phyloP scores from a whole-genome alignment of 2,888 invertebrate genomes.

The Drosophila algonquin region DNA sequence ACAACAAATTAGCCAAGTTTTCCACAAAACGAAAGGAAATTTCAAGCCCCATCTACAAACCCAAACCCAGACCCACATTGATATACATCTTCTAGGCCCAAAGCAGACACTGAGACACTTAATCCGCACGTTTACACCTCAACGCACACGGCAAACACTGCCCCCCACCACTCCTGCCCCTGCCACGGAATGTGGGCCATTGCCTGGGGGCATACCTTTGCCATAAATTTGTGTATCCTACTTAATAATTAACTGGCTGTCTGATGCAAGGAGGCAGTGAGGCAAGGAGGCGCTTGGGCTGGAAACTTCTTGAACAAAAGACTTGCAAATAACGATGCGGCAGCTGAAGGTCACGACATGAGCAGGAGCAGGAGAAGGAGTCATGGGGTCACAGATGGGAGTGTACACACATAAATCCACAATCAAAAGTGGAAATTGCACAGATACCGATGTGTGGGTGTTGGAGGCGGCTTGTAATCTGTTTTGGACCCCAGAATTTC shows the following conservation, averaged over 20 bases:
- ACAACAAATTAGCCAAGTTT: slow-evolving; percentile 70
- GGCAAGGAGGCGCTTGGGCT: slow-evolving; percentile 3
- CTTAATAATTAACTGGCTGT: slow-evolving; percentile 76
- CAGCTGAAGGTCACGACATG: slow-evolving; percentile 14
- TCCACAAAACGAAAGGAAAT: slow-evolving; percentile 16
- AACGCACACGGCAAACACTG: slow-evolving; percentile 63
- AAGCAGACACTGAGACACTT: slow-evolving; percentile 74
- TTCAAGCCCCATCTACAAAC: neutral
- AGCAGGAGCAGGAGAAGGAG: neutral
- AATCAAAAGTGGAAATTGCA: slow-evolving; percentile 33
- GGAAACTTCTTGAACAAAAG: slow-evolving; percentile 21
- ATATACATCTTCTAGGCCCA: slow-evolving; percentile 53
- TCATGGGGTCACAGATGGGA: slow-evolving; percentile 8
- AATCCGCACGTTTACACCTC: slow-evolving; percentile 80
- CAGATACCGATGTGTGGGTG: no score
- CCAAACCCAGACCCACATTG: slow-evolving; percentile 40
- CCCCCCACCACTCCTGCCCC: neutral
- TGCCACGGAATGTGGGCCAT: slow-evolving; percentile 17
- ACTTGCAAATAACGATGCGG: slow-evolving; percentile 23
- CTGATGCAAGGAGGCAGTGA: neutral
- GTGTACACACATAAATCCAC: slow-evolving; percentile 4
- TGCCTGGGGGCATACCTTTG: slow-evolving; percentile 33
- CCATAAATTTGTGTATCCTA: slow-evolving; percentile 75
- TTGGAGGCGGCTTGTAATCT: no score
- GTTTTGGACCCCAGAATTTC: neutral